phyloP scores from a whole-genome alignment of 2,113 vertebrate species.

The Hystrix cristata region DNA sequence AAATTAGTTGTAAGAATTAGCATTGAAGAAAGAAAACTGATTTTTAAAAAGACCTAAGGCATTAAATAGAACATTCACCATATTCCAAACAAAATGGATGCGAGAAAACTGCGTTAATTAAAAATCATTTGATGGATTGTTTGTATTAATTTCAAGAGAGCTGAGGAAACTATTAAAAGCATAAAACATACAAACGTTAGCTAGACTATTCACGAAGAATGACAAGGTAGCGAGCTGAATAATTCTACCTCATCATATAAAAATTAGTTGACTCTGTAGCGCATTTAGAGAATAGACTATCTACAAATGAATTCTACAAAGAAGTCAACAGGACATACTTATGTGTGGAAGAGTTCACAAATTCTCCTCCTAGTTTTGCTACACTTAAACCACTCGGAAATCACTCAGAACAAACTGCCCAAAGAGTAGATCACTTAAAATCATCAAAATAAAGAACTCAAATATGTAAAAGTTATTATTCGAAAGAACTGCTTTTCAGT shows the following conservation, averaged over 20 bases:
- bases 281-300: neutral
- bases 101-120: neutral
- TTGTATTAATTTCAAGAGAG: neutral
- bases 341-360: neutral
- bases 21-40: neutral
- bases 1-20: neutral
- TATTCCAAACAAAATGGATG: slow-evolving; percentile 21
- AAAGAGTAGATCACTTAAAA: neutral
- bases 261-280: neutral
- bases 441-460: neutral
- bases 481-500: neutral
- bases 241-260: neutral
- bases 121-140: neutral
- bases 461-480: neutral
- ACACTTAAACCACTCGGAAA: neutral
- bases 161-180: neutral
- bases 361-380: neutral
- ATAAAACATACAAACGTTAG: neutral
- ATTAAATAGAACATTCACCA: neutral
- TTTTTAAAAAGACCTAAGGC: neutral
- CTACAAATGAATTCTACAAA: neutral
- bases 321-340: neutral
- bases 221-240: neutral
- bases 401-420: neutral
- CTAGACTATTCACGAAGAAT: neutral